Percentiles rank a stretch among this genome's conserved stretches.
Conservation (phyloP, 2,797 vertebrate genomes). For the Pempheris klunzingeri region DNA sequence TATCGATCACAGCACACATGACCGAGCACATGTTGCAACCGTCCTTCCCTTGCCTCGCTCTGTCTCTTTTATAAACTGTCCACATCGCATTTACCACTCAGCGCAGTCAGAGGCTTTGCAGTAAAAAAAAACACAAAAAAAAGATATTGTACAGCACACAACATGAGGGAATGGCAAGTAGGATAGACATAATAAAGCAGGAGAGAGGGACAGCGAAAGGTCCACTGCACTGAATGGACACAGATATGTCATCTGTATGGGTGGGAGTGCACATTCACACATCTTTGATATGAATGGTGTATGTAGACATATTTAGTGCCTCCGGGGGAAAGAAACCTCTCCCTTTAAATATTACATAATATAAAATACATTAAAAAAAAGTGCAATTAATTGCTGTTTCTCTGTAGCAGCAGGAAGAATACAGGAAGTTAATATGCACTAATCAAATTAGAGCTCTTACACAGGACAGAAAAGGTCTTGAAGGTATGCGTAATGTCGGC, state of each 20-base stretch:
- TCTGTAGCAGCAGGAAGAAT: slow-evolving; percentile 40
- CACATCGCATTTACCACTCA: slow-evolving; percentile 45
- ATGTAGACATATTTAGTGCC: slow-evolving; percentile 52
- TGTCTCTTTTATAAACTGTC: slow-evolving; percentile 39
- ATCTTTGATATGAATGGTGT: slow-evolving; percentile 21
- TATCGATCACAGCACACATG: slow-evolving; percentile 77
- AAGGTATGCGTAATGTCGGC: slow-evolving; percentile 14
- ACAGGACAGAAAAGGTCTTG: slow-evolving; percentile 31
- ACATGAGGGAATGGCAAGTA: slow-evolving; percentile 10
- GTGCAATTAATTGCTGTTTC: slow-evolving; percentile 62
- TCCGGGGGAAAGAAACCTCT: slow-evolving; percentile 58
- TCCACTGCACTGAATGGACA: slow-evolving; percentile 27
- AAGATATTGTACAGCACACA: slow-evolving; percentile 2
- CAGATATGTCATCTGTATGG: slow-evolving; percentile 29
- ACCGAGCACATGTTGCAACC: slow-evolving; percentile 75
- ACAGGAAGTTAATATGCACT: slow-evolving; percentile 39
- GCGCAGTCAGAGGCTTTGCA: slow-evolving; percentile 26
- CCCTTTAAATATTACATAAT: slow-evolving; percentile 79
- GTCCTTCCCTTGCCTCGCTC: slow-evolving; percentile 47
- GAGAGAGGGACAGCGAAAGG: slow-evolving; percentile 39
- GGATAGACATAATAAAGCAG: slow-evolving; percentile 10
- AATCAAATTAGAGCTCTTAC: slow-evolving; percentile 36
- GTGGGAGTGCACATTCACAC: slow-evolving; percentile 8
- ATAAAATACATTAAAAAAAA: slow-evolving; percentile 57
- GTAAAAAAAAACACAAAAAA: slow-evolving; percentile 2